These are phyloP conservation scores for Pipistrellus pygmaeus DNA, from an alignment of 2,797 vertebrate species.

Conservation along the genomic window DNA sequence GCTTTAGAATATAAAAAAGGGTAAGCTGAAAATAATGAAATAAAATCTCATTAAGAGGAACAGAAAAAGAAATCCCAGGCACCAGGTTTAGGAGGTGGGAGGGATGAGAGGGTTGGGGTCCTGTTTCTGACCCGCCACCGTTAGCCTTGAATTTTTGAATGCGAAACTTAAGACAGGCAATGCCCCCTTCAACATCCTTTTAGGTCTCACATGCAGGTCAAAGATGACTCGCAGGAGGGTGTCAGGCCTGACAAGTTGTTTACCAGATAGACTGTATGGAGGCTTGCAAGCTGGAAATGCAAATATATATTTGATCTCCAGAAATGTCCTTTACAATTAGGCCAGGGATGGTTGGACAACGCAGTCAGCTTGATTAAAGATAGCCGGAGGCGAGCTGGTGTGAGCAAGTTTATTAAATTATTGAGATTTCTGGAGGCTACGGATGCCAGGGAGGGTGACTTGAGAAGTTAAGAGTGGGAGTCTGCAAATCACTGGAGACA, in stretches of 20 bases:
- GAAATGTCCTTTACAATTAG: conserved; percentile 62
- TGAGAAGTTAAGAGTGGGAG: not conserved
- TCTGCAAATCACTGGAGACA: not conserved
- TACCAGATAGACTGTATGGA: not conserved
- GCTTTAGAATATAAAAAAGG: conserved; percentile 65
- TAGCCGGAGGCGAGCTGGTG: conserved; percentile 67
- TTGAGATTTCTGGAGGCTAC: conserved; percentile 64
- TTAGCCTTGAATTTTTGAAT: not conserved
- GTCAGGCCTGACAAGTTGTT: not conserved
- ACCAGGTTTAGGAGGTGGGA: not conserved
- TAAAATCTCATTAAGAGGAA: conserved; percentile 43
- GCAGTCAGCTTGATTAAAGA: conserved; percentile 64
- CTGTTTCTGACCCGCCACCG: not conserved
- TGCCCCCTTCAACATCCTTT: not conserved
- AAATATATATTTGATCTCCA: conserved; percentile 58
- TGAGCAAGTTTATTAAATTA: conserved; percentile 75
- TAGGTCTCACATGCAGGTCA: not conserved
- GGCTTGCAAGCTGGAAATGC: not conserved
- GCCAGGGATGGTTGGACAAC: conserved; percentile 64
- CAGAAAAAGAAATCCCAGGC: not conserved
- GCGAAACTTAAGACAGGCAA: not conserved
- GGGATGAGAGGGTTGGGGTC: not conserved
- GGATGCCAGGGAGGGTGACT: not conserved
- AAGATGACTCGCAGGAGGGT: not conserved
- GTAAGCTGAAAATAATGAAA: conserved; percentile 39